Conservation (phyloP, 2,113 vertebrate species). For the Chitala chitala region DNA sequence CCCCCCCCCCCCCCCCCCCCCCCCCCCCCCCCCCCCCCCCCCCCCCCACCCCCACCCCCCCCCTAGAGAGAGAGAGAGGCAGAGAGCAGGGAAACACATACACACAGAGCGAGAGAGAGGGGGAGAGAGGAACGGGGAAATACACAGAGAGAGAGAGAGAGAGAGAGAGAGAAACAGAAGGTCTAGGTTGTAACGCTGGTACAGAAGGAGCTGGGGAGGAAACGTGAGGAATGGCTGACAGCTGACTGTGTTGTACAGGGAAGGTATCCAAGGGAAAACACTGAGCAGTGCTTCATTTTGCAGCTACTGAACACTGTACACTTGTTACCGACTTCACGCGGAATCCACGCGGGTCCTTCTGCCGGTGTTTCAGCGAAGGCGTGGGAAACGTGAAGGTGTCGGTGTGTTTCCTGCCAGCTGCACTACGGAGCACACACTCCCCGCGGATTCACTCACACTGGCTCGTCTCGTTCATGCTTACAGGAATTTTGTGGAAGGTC, state of each 20-base stretch:
- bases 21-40: no score
- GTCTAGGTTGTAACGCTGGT: constrained; percentile 44
- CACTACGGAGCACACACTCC: constrained; percentile 34
- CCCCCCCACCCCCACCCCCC: no score
- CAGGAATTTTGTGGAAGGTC: no score
- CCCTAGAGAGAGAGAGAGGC: no score
- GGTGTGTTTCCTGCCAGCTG: constrained; percentile 49
- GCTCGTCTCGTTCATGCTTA: no score
- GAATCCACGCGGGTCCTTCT: constrained; percentile 23
- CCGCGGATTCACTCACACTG: no score
- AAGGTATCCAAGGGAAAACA: constrained; percentile 32
- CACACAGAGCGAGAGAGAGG: no score
- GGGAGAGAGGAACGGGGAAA: no score
- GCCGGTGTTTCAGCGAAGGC: constrained; percentile 51
- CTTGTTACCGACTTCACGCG: constrained; percentile 23
- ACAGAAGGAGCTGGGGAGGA: constrained; percentile 47
- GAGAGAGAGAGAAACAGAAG: no score
- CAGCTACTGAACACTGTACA: constrained; percentile 21
- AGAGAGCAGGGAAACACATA: no score
- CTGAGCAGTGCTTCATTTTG: constrained; percentile 7
- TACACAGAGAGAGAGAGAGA: no score
- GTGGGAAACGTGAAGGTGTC: constrained; percentile 49
- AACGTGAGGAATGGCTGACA: constrained; percentile 56
- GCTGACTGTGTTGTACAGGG: constrained; percentile 47
- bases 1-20: no score